Base-by-base conservation (phyloP, 1,140 invertebrate genomes). In the Heliconius hermathena region DNA sequence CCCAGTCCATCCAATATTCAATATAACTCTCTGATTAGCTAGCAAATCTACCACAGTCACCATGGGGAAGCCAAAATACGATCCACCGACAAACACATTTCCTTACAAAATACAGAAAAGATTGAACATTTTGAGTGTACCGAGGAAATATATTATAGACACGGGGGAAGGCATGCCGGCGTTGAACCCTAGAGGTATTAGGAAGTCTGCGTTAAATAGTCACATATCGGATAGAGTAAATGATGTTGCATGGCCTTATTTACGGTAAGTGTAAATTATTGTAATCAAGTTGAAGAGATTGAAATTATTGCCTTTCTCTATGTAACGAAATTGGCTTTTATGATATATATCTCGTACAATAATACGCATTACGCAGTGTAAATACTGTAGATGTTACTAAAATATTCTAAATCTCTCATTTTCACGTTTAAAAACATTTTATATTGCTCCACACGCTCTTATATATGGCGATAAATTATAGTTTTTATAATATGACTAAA, bases 51-150 rank as follows among this genome's bases (percentile, higher is more conserved):
- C 20, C 33, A 71, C 29, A 72, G 18, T 8, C 20, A 87, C 74
- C 49, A 94, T 94, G 92, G 87, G 83, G 52, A 94, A 91, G 46
- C 87, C 88, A 6, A 89, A 90, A 54, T 88, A 80, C 70, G 92
- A 94, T 76, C 86, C 81, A 5, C 92, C 92, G 0, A 90, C 91
- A 0, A 71, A 16, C 13, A 88, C 86, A 6, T 94, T 88, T 36
- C 91, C 91, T 0, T 93, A 93, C 82, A 93, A 91, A 77, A 93
- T 94, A 80, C 52, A 81, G 0, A 91, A 82, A 71, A 84, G 93
- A 38, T 76, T 91, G 52, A 93, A 93, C 72, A 82, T 90, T 8
- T 78, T 94, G 36, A 93, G 93, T 77, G 79, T 89, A 0, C 91
- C 93, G 1, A 85, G 86, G 13, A 86, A 80, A 29, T 84, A 85